Conservation (phyloP, 2,797 vertebrate genomes). For the Halcyon badia region DNA sequence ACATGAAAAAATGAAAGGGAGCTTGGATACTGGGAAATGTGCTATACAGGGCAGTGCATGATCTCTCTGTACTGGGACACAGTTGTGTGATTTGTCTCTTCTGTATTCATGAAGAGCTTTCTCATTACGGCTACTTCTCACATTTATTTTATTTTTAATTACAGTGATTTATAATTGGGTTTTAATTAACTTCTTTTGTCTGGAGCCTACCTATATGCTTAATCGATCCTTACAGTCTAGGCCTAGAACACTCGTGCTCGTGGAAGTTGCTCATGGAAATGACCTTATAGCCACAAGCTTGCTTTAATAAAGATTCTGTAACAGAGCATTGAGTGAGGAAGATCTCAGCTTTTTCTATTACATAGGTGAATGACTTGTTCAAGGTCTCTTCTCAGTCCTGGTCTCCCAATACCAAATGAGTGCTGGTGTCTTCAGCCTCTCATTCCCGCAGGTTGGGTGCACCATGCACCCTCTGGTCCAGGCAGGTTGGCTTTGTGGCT, state of each 20-base stretch:
- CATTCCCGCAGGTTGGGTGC: fast-evolving
- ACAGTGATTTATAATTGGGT: constrained; percentile 37
- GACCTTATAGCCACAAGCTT: neutral
- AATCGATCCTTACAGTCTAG: neutral
- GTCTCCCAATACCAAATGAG: neutral
- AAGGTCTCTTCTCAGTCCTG: neutral
- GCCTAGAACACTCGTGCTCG: neutral
- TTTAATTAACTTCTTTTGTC: constrained; percentile 54
- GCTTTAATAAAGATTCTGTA: neutral
- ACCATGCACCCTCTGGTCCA: fast-evolving
- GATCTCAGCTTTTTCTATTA: neutral
- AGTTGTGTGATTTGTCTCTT: neutral
- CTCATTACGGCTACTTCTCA: constrained; percentile 5
- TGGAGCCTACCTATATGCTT: constrained; percentile 17
- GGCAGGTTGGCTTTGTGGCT: neutral
- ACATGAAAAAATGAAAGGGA: neutral
- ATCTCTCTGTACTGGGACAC: neutral
- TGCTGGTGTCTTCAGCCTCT: neutral
- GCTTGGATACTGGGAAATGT: neutral
- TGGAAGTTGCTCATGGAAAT: neutral
- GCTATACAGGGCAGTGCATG: fast-evolving
- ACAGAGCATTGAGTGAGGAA: neutral
- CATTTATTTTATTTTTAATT: constrained; percentile 62
- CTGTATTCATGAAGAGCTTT: neutral
- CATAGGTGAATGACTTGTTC: neutral